Evolutionary conservation across 2,797 vertebrate genomes (phyloP), one percentile per base, ranked within the genome.

Genomic region (Babyrousa celebensis): DNA sequence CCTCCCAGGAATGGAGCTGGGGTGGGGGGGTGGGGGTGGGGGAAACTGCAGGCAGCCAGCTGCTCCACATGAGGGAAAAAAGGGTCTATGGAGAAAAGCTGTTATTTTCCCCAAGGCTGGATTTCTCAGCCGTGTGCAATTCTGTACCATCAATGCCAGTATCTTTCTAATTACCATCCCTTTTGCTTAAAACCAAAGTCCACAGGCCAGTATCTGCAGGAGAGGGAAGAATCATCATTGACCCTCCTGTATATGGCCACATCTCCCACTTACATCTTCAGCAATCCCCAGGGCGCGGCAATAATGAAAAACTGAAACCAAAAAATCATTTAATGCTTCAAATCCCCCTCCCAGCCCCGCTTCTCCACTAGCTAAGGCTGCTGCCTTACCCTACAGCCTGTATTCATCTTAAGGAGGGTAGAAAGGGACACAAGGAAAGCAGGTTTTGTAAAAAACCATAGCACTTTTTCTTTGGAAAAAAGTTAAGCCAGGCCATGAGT

Each of bases 211-310:
- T 6, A 2, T 17, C 72, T 52, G 36, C 4, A 3, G 62, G 14
- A 5, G 6, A 29, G 52, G 56, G 54, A 9, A 40, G 20, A 23
- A 52, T 40, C n/a, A 12, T 32, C 8, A 29, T 0, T 3, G 11
- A 18, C 18, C 1, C 32, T 17, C 20, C 48, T 15, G 10, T 1
- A 1, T 23, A 3, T 21, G 27, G 27, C 11, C 48, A 10, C 43
- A 36, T 3, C 18, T 58, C 18, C 62, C 23, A 5, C 14, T n/a
- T 29, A 20, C 23, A 29, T 8, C 70, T 15, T 20, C 68, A 17
- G 2, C 1, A 16, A 0, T 58, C 6, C 62, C 29, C 15, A 17
- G 27, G 0, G 3, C 74, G 16, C 60, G 56, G 60, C 1, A 10
- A 12, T 0, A 16, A 52, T 29, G 62, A 63, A 43, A 40, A 48